phyloP scores from a whole-genome alignment of 2,888 invertebrate species.

The Uropetala carovei region DNA sequence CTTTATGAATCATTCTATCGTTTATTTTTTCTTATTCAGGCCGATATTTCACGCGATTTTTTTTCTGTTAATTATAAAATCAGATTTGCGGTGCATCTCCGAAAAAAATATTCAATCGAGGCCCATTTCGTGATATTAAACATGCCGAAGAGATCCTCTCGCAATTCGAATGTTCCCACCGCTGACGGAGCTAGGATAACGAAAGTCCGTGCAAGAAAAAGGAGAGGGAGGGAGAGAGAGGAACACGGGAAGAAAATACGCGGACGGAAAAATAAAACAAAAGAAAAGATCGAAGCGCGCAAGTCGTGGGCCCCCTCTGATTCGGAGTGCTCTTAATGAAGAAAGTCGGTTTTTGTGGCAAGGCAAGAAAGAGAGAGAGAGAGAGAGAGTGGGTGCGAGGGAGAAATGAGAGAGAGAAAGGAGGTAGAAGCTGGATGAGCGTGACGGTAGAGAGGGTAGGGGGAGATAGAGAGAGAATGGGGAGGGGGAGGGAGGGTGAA shows the following conservation, averaged over 20 bases:
- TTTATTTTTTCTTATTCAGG: too few species aligned
- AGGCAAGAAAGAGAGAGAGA: neutral
- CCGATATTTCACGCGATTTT: too few species aligned
- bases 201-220: neutral
- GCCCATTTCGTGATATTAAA: constrained; percentile 1
- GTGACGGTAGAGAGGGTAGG: neutral
- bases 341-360: constrained; percentile 60
- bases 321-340: constrained; percentile 59
- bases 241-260: neutral
- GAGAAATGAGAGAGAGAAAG: neutral
- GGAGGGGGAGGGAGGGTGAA: neutral
- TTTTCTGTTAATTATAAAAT: too few species aligned
- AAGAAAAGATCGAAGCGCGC: neutral
- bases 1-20: too few species aligned
- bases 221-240: neutral
- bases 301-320: constrained; percentile 43
- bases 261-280: neutral
- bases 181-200: neutral
- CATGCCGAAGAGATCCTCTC: neutral
- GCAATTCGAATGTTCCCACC: neutral
- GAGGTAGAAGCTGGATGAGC: neutral
- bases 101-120: neutral
- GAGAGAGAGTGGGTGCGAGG: neutral
- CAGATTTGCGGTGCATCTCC: too few species aligned
- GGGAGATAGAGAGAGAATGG: neutral